Base-by-base conservation (phyloP, 2,113 vertebrate species). In the Carassius gibelio region DNA sequence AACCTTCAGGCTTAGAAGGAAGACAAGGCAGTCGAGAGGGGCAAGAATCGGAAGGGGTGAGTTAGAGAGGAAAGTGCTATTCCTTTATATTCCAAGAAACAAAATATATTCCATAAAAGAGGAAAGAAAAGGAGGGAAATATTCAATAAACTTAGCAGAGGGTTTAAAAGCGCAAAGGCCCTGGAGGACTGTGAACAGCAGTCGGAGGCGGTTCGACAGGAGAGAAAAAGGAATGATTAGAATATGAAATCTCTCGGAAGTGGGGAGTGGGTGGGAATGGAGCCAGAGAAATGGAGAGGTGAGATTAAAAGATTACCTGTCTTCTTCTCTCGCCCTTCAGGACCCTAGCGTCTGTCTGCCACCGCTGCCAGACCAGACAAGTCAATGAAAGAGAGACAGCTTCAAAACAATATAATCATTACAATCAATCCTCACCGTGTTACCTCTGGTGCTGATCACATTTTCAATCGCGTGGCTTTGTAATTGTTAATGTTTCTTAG, bases 1-100 rank as follows among this genome's bases (percentile, higher is more conserved):
- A 95, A 96, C 95, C 95, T 96, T 94, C 94, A 92, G 94, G 94
- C 94, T 92, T 94, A 92, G 91, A 92, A 90, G 83, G 88, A 88
- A 89, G 87, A 87, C 87, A 91, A 89, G 83, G 87, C 91, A 90
- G 90, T 85, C 62, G 86, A 64, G 76, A 68, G 61, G 36, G 62
- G 52, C 36, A 11, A 59, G 57, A 66, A 84, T 57, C 4, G 15
- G 81, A 81, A 85, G 87, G 68, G 62, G 71, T 85, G 75, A 85
- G 82, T 84, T 85, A 88, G 89, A n/a, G 78, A 83, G 84, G 89
- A 87, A 30, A 89, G 84, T 88, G 83, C 88, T 83, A 77, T 89
- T 86, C 87, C 92, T 91, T 93, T 93, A 90, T 91, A 93, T 92
- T 93, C 84, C 85, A 92, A 89, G 88, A 92, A 94, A 92, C 86